Base-by-base conservation (phyloP, 2,797 vertebrate genomes). In the Hydrocynus forskahlii region DNA sequence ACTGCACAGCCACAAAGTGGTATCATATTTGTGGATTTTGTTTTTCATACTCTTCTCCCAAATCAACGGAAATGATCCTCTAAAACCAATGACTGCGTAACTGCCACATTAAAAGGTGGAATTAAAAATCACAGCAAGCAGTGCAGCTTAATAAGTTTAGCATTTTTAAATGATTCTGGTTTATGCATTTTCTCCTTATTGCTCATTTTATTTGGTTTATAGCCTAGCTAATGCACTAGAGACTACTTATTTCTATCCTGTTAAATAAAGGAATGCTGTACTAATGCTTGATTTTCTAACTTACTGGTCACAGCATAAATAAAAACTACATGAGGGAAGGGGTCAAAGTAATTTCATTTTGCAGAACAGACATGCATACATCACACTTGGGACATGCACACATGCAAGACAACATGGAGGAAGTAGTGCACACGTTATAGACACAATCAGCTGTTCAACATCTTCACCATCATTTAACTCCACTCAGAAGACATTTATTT, bases 1-100 rank as follows among this genome's bases (percentile, higher is more conserved):
- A 71, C 57, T 69, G 17, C 54, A 63, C 71, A 50, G 57, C 80
- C 68, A 76, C 57, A 76, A 81, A 81, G 74, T 64, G 59, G 74
- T 72, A 77, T 81, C 35, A 64, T 75, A 76, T 70, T 63, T 80
- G 40, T 23, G 23, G 7, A n/a, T 62, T 45, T 45, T 17, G 35
- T 35, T 35, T 35, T 35, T 35, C 35, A 35, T 35, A 35, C 35
- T 35, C 35, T 35, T 35, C 35, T 35, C 35, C 35, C 35, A 35
- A 35, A 35, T 35, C 35, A 35, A 35, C 35, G 35, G 35, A 35
- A 35, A 35, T 35, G 35, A 35, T 35, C 35, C 35, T 35, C 35
- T 35, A 35, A 35, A 35, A 35, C 35, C 35, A 35, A 35, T 2
- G 35, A 35, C 35, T 35, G 35, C 35, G 4, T 35, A 35, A 35